Conservation (phyloP, 1,140 invertebrate species). For the Pseudomyrmex pallidus region DNA sequence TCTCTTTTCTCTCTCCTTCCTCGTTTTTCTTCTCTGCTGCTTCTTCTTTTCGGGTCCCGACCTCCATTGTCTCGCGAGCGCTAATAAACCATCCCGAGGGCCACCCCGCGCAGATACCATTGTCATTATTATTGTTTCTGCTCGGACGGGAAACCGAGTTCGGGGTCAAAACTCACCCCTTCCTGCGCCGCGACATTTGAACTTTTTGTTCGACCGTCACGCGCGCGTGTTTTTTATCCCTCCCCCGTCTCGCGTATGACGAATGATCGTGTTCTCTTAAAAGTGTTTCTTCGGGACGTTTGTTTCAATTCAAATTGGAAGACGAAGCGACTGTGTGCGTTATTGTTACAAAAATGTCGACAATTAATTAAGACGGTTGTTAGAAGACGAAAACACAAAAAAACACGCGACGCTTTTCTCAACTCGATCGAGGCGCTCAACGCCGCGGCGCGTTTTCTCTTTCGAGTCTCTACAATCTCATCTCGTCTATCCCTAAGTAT, state of each 20-base stretch:
- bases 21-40: constrained; percentile 73
- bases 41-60: constrained; percentile 84
- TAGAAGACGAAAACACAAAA: no score
- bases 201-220: constrained; percentile 46
- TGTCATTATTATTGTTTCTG: constrained; percentile 83
- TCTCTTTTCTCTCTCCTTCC: constrained; percentile 74
- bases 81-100: constrained; percentile 83
- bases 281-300: background rate
- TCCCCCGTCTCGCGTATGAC: background rate
- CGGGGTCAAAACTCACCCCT: constrained; percentile 41
- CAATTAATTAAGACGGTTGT: no score
- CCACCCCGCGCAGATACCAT: constrained; percentile 81
- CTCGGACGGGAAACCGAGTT: constrained; percentile 73
- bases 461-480: constrained; percentile 62
- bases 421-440: background rate
- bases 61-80: constrained; percentile 83
- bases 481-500: constrained; percentile 63
- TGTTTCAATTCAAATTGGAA: no score
- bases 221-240: background rate
- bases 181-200: constrained; percentile 78
- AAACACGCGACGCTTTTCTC: no score
- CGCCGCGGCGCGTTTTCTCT: constrained; percentile 42
- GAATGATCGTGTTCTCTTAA: background rate
- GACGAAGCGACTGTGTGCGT: no score
- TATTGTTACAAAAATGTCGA: no score